A percentile compares a stretch with the other conserved stretches of the same genome.
These are phyloP conservation scores for Ascaphus truei DNA, from an alignment of 2,113 vertebrate species.

Conservation along the genomic window DNA sequence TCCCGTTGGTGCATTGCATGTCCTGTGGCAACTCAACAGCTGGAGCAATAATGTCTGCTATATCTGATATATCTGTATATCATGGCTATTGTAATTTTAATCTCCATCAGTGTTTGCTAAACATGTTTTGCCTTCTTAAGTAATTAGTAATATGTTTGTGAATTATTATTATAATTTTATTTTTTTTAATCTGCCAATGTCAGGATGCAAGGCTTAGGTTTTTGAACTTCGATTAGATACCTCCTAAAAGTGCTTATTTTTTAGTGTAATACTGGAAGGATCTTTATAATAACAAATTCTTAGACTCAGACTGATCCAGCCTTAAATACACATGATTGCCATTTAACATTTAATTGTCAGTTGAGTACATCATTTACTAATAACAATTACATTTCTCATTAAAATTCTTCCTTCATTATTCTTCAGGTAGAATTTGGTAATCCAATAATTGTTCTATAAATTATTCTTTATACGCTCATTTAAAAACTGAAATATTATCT, in stretches of 20 bases:
- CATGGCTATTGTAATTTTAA: no score
- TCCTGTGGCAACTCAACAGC: no score
- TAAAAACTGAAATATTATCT: constrained; percentile 82
- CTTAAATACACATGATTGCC: constrained; percentile 19
- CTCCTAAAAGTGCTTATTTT: not conserved
- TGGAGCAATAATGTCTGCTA: no score
- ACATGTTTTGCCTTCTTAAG: no score
- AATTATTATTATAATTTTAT: no score
- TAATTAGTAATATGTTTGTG: no score
- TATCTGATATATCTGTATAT: no score
- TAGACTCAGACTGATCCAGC: not conserved
- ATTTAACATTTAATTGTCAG: constrained; percentile 72
- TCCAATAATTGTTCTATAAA: constrained; percentile 77
- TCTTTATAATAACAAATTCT: constrained; percentile 5
- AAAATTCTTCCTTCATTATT: constrained; percentile 80
- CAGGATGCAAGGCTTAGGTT: no score
- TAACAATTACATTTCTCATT: constrained; percentile 80
- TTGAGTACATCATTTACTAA: constrained; percentile 77
- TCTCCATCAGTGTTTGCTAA: no score
- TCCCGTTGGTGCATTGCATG: no score
- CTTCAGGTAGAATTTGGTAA: constrained; percentile 78
- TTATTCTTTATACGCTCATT: constrained; percentile 81
- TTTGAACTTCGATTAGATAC: not conserved
- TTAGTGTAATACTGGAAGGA: not conserved
- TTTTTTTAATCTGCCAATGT: no score